Percentiles rank a stretch among this genome's conserved stretches.
phyloP scores from a whole-genome alignment of 2,113 vertebrate genomes.

The Cynoglossus semilaevis region DNA sequence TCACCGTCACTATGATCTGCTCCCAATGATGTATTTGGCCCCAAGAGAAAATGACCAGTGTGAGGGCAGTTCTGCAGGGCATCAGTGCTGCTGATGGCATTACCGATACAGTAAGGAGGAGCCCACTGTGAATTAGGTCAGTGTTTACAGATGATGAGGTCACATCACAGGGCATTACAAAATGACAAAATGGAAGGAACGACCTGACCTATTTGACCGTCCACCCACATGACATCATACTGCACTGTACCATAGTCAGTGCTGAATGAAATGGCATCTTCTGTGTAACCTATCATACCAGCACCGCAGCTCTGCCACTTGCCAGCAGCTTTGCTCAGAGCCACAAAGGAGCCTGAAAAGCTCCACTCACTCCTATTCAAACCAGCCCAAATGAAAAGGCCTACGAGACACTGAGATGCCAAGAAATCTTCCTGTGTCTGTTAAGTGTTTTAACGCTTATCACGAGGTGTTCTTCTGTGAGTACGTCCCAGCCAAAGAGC shows the following conservation, averaged over 20 bases:
- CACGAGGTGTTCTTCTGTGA: no score
- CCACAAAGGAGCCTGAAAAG: conserved; percentile 43
- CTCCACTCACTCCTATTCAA: conserved; percentile 49
- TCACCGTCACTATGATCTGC: no score
- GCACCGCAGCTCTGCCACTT: conserved; percentile 39
- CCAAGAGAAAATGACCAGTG: no score
- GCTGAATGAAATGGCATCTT: conserved; percentile 29
- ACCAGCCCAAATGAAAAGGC: conserved; percentile 47
- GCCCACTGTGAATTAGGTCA: conserved; percentile 25
- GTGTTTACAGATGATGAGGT: conserved; percentile 39
- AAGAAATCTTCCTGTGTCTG: conserved; percentile 13
- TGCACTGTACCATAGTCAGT: conserved; percentile 25
- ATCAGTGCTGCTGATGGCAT: conserved; percentile 1
- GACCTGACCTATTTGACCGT: conserved; percentile 30
- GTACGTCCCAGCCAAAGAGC: no score
- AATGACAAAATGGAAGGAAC: conserved; percentile 39
- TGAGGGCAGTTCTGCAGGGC: neutral
- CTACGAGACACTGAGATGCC: conserved; percentile 12
- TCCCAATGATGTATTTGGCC: no score
- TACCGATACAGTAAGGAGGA: no score
- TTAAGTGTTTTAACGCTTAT: no score
- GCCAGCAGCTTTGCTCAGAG: conserved; percentile 34
- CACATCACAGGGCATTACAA: conserved; percentile 13
- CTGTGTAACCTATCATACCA: conserved; percentile 35
- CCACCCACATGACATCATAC: conserved; percentile 58